Base-by-base conservation (phyloP, 2,113 vertebrate species). In the Alectura lathami region DNA sequence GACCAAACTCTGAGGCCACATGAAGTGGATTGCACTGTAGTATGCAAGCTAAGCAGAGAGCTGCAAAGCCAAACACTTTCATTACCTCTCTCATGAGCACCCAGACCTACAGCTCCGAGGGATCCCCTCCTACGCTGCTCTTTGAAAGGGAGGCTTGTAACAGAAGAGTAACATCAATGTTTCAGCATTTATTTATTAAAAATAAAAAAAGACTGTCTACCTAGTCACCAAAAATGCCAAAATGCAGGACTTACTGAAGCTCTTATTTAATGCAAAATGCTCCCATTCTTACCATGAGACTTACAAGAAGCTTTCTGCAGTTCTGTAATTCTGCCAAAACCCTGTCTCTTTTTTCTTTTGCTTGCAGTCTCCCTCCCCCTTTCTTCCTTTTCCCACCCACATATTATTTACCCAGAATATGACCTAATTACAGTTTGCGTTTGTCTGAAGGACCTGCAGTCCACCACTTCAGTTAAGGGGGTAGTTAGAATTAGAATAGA, bases 311-410 rank as follows among this genome's bases (percentile, higher is more conserved):
- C 70, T 59, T 85, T 88, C 84, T 89, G 70, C 74, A 85, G 6
- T 74, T 73, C 84, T 89, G 70, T 56, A 88, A 74, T 38, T 43
- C 84, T 93, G 91, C 93, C 89, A 92, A 94, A 93, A 40, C 70
- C 70, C 63, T 85, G 86, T 32, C 53, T 89, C 66, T 60, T 59
- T 38, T 36, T 81, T 38, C 57, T 80, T 68, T 72, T 63, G 51
- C 68, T 95, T 77, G n/a, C 59, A 83, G 54, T 66, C 62, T 79
- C 72, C 59, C 67, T 74, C 17, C 15, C 60, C 38, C 59, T 74
- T 91, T 86, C 85, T 93, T 96, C 95, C 64, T 84, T 86, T 86
- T 86, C 86, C 86, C 86, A 94, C 86, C 91, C 92, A 91, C 91
- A 29, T 17, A 63, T 59, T 93, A 88, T 93, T 95, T 94, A 92